These are phyloP conservation scores for Leptatherina wallacei DNA, from an alignment of 2,797 vertebrate species.

Conservation along the genomic window DNA sequence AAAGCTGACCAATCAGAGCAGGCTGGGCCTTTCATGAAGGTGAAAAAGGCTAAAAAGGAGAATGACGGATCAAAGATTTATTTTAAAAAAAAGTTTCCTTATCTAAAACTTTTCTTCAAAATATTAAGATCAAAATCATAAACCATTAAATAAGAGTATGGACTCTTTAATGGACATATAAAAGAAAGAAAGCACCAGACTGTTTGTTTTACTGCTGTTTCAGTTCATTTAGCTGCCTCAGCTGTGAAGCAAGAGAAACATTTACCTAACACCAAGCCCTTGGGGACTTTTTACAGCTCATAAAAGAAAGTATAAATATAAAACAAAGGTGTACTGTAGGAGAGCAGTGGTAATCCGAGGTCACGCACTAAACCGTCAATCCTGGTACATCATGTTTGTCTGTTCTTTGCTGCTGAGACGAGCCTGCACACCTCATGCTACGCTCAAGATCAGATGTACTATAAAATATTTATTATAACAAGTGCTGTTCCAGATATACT, in stretches of 20 bases:
- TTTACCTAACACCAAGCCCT: constrained; percentile 2
- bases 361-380: constrained; percentile 12
- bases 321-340: background rate
- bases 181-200: background rate
- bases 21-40: background rate
- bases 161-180: background rate
- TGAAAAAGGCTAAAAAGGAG: background rate
- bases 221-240: background rate
- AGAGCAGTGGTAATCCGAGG: constrained; percentile 13
- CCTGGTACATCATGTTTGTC: constrained; percentile 11
- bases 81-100: too few relatives aligned
- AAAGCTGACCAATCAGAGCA: background rate
- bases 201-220: constrained; percentile 6
- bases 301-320: constrained; percentile 20
- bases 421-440: background rate
- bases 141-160: background rate
- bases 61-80: background rate
- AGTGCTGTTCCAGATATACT: background rate
- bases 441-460: background rate
- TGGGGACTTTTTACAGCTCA: constrained; percentile 7
- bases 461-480: background rate
- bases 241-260: constrained; percentile 12
- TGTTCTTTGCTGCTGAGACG: background rate
- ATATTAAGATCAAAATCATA: background rate
- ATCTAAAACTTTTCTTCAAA: background rate